Conservation (phyloP, 2,888 invertebrate genomes). For the Cryptus armator region DNA sequence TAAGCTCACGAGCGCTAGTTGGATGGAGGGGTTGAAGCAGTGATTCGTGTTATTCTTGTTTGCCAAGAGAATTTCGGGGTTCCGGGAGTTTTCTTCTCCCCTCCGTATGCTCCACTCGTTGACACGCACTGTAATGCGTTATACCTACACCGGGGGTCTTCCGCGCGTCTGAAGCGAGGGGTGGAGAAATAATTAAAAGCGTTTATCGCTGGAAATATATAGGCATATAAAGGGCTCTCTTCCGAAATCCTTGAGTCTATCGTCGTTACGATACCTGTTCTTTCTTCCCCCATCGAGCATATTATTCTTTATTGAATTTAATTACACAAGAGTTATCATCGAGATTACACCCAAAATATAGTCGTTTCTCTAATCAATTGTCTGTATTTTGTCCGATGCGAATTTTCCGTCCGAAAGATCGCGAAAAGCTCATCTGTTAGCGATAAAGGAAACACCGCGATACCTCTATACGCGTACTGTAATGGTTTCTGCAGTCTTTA, state of each 20-base stretch:
- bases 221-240: neutral
- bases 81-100: constrained; percentile 26
- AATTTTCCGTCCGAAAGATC: neutral
- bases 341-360: neutral
- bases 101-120: constrained; percentile 11
- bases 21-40: constrained; percentile 53
- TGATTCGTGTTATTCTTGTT: constrained; percentile 74
- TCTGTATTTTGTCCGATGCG: neutral
- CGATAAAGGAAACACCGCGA: neutral
- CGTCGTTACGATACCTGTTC: constrained; percentile 4
- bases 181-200: constrained; percentile 79
- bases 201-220: constrained; percentile 73
- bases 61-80: constrained; percentile 73
- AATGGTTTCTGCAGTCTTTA: neutral
- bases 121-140: constrained; percentile 16
- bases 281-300: no score
- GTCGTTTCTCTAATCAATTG: constrained; percentile 1
- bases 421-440: neutral
- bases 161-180: constrained; percentile 14
- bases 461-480: neutral
- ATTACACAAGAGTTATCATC: neutral
- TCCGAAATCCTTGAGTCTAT: constrained; percentile 23
- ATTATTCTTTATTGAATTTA: neutral
- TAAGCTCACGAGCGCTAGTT: constrained; percentile 35
- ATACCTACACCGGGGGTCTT: neutral